Conservation (phyloP, 2,888 invertebrate species). For the Thereva nobilitata region DNA sequence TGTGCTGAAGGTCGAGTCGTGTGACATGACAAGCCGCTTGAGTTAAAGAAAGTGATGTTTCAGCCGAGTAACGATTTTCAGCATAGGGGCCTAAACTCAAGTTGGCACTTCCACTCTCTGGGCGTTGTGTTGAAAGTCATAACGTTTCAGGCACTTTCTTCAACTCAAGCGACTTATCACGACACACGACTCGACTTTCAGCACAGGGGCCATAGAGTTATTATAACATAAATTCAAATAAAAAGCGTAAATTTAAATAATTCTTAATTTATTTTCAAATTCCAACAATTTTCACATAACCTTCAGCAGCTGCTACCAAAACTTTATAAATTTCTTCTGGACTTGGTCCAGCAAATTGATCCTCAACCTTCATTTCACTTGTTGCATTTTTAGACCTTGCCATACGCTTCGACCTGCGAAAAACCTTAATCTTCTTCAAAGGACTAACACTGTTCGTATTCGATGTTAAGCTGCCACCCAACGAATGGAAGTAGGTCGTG, state of each 20-base stretch:
- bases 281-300: conserved; percentile 50
- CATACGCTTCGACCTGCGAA: conserved; percentile 49
- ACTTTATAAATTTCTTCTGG: conserved; percentile 57
- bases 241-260: neutral
- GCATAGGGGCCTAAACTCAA: too few species aligned
- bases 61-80: too few species aligned
- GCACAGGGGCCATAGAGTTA: too few species aligned
- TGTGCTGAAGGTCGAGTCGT: too few species aligned
- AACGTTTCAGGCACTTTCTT: too few species aligned
- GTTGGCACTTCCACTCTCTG: too few species aligned
- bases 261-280: conserved; percentile 16
- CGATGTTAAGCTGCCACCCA: conserved; percentile 46
- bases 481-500: conserved; percentile 56
- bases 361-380: conserved; percentile 53
- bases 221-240: neutral
- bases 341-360: conserved; percentile 52
- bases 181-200: too few species aligned
- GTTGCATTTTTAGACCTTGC: conserved; percentile 13
- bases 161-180: too few species aligned
- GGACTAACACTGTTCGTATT: conserved; percentile 47
- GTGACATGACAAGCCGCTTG: too few species aligned
- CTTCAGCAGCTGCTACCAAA: conserved; percentile 58
- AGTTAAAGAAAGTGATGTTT: too few species aligned
- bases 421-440: conserved; percentile 55
- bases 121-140: too few species aligned